phyloP scores from a whole-genome alignment of 37 sponge, comb jelly and placozoan genomes.

The Tethya wilhelma region DNA sequence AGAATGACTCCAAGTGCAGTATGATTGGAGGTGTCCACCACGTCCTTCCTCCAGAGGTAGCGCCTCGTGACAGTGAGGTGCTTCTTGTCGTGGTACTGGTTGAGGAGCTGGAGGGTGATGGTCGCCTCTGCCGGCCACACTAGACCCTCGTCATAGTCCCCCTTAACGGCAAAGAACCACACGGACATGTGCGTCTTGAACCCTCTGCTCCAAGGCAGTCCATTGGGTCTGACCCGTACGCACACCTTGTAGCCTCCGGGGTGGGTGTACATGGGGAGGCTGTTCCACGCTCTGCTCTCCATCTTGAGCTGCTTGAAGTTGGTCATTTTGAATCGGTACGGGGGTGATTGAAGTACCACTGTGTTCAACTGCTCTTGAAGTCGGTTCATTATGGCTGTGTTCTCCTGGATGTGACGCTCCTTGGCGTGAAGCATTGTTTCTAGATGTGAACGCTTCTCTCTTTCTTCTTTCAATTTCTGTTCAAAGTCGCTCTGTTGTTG shows the following conservation, averaged over 20 bases:
- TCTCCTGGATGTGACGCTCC: neutral
- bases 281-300: neutral
- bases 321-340: neutral
- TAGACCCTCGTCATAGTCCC: neutral
- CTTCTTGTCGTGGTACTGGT: neutral
- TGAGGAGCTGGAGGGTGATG: constrained; percentile 1
- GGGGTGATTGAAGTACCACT: neutral
- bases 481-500: no score
- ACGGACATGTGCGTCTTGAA: constrained; percentile 13
- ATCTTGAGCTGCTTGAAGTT: neutral
- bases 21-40: neutral
- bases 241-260: constrained; percentile 5
- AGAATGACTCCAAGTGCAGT: neutral
- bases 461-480: neutral
- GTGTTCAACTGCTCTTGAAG: neutral
- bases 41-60: neutral
- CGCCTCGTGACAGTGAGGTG: neutral
- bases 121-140: neutral
- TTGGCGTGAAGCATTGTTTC: neutral
- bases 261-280: no score
- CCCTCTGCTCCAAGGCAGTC: neutral
- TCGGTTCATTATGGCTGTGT: neutral
- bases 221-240: neutral
- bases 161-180: neutral
- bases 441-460: neutral